These are phyloP conservation scores for Babyrousa celebensis DNA, from an alignment of 2,797 vertebrate genomes.

Conservation along the genomic window DNA sequence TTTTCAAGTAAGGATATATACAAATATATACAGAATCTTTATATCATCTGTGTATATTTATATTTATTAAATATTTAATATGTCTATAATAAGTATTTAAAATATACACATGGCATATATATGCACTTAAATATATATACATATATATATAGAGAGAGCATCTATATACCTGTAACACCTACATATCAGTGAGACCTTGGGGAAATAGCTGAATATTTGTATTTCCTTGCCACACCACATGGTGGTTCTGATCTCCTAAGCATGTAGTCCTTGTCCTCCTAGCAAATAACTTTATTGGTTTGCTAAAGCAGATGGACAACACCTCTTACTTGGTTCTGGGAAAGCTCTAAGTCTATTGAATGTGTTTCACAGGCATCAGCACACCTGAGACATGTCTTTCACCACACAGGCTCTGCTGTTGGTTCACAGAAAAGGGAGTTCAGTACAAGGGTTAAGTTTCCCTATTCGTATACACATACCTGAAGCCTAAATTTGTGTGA, in stretches of 20 bases:
- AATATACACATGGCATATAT: too few relatives aligned
- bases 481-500: not conserved
- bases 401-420: rapidly evolving
- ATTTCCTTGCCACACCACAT: not conserved
- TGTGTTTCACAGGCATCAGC: rapidly evolving
- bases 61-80: not conserved
- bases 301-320: not conserved
- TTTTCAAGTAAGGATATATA: not conserved
- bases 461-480: not conserved
- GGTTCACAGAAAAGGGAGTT: not conserved
- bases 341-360: not conserved
- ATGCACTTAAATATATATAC: too few relatives aligned
- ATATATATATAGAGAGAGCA: not conserved
- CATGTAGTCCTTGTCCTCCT: too few relatives aligned
- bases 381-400: too few relatives aligned
- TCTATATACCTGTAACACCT: not conserved
- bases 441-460: not conserved
- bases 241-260: not conserved
- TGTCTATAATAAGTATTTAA: not conserved
- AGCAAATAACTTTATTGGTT: not conserved
- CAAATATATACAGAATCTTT: not conserved
- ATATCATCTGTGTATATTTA: not conserved
- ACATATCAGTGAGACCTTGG: not conserved
- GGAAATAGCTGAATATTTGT: not conserved
- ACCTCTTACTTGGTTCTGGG: not conserved